Percentiles rank a stretch among this genome's conserved stretches.
Conservation (phyloP, 2,797 vertebrate genomes). For the Thamnophis elegans region DNA sequence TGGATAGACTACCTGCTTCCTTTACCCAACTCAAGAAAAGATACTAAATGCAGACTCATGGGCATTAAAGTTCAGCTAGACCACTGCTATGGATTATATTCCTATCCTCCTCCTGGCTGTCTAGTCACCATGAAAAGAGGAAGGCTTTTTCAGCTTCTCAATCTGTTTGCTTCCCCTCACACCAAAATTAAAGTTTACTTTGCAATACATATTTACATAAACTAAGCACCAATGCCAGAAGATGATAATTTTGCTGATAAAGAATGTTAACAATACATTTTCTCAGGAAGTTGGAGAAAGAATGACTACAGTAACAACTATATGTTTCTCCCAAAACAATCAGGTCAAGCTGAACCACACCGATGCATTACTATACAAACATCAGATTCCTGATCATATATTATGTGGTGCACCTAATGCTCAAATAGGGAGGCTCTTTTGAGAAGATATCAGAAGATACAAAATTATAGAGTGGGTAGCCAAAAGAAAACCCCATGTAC, state of each 20-base stretch:
- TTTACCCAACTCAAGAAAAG: background rate
- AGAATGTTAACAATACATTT: background rate
- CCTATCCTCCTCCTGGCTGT: background rate
- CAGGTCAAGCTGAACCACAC: background rate
- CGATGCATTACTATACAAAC: background rate
- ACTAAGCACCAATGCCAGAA: background rate
- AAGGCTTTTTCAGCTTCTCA: background rate
- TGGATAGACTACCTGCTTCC: background rate
- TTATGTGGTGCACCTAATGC: background rate
- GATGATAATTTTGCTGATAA: background rate
- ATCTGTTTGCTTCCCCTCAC: background rate
- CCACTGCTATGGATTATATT: background rate
- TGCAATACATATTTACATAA: background rate
- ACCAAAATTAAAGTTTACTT: background rate
- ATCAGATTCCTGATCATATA: background rate
- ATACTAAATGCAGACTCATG: background rate
- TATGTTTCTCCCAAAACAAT: background rate
- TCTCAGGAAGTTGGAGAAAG: background rate
- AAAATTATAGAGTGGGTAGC: background rate
- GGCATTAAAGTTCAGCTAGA: background rate
- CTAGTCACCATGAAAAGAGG: background rate
- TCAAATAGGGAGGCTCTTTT: background rate
- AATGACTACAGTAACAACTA: background rate
- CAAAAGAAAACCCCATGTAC: background rate
- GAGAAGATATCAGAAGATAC: background rate